Evolutionary conservation across 1,140 invertebrate species (phyloP).

Genomic region (Lerema accius): DNA sequence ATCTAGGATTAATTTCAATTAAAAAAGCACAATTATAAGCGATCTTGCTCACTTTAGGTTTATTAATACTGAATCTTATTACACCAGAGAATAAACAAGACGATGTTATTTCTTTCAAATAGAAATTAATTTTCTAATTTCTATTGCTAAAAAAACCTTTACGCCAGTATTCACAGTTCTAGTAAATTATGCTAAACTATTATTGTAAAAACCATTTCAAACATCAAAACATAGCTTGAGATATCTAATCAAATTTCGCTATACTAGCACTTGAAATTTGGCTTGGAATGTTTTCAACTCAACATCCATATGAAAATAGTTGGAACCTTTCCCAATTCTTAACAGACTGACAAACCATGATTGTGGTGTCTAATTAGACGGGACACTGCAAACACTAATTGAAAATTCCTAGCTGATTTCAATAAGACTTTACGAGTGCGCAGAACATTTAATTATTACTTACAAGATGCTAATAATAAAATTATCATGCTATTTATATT

Average conservation of each 20-base stretch:
- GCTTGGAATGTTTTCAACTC: conserved; percentile 9
- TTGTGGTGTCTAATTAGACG: conserved; percentile 15
- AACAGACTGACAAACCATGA: conserved; percentile 10
- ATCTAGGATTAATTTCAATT: too few species aligned
- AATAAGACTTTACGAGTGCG: conserved; percentile 3
- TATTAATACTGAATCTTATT: too few species aligned
- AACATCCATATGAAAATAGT: conserved; percentile 20
- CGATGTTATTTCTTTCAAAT: too few species aligned
- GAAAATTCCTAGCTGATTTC: conserved; percentile 11
- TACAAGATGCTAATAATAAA: conserved; percentile 13
- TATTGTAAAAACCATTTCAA: too few species aligned
- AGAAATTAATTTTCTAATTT: too few species aligned
- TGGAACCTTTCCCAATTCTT: conserved; percentile 27
- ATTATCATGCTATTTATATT: not conserved
- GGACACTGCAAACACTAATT: conserved; percentile 7
- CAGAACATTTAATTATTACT: not conserved
- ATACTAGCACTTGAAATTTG: conserved; percentile 13
- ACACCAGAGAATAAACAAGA: too few species aligned
- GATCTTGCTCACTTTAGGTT: too few species aligned
- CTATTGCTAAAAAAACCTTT: too few species aligned
- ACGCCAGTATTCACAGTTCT: too few species aligned
- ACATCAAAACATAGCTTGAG: not conserved
- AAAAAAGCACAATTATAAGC: too few species aligned
- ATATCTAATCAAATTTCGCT: not conserved
- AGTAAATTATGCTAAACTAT: too few species aligned